Conservation (phyloP, 53 echinoderm and acorn worm species). For the Mesocentrotus franciscanus region DNA sequence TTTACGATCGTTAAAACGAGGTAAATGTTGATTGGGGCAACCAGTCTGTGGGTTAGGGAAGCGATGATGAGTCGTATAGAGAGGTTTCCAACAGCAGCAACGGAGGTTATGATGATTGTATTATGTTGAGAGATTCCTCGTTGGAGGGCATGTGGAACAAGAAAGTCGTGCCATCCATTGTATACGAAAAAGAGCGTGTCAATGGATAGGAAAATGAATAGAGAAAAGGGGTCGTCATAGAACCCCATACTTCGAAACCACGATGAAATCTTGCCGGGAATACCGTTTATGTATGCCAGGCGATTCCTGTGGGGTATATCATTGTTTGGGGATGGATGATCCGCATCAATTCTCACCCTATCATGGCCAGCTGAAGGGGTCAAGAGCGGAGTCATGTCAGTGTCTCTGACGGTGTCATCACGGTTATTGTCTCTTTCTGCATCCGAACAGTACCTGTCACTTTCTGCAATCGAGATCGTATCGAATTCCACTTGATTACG, state of each 20-base stretch:
- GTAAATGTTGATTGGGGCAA: neutral
- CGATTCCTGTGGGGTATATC: neutral
- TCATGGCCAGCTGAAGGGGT: neutral
- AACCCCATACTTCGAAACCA: constrained; percentile 1
- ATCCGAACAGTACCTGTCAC: neutral
- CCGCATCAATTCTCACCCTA: neutral
- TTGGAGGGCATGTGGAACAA: constrained; percentile 1
- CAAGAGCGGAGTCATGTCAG: neutral
- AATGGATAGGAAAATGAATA: neutral
- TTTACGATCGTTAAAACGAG: neutral
- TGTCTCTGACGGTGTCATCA: neutral
- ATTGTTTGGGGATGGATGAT: neutral
- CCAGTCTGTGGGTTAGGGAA: neutral
- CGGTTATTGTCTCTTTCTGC: neutral
- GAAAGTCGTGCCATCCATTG: constrained; percentile 22
- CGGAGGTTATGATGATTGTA: neutral
- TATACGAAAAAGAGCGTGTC: neutral
- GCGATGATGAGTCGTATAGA: neutral
- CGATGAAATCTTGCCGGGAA: neutral
- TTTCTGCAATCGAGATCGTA: neutral
- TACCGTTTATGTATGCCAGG: neutral
- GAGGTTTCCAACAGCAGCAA: constrained; percentile 25
- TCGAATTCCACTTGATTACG: neutral
- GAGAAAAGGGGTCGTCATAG: neutral
- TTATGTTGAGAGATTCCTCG: neutral